Conservation (phyloP, 2,888 invertebrate species). For the Ennomos erosarius region DNA sequence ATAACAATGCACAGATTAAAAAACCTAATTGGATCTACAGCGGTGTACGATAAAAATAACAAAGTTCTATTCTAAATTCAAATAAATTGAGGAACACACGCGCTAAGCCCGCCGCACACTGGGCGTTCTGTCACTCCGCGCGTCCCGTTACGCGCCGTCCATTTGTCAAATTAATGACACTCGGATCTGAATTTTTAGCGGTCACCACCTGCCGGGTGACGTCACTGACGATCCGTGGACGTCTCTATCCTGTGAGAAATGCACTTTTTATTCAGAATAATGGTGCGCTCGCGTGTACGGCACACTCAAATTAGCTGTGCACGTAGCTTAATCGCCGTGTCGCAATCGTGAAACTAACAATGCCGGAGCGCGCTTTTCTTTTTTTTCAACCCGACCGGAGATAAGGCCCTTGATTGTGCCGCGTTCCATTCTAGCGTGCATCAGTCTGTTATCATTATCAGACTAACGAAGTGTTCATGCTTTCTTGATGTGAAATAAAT, state of each 20-base stretch:
- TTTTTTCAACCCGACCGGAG: slow-evolving; percentile 52
- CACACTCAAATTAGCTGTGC: slow-evolving; percentile 67
- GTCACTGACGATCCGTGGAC: slow-evolving; percentile 47
- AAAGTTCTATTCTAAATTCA: slow-evolving; percentile 52
- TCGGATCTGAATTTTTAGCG: slow-evolving; percentile 68
- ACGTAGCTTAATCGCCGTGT: slow-evolving; percentile 65
- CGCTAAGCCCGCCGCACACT: slow-evolving; percentile 51
- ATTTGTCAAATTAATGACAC: slow-evolving; percentile 78
- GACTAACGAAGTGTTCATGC: slow-evolving; percentile 43
- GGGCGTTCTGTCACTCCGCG: slow-evolving; percentile 46
- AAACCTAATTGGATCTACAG: slow-evolving; percentile 50
- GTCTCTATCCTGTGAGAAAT: slow-evolving; percentile 58
- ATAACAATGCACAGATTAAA: slow-evolving; percentile 44
- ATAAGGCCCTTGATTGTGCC: slow-evolving; percentile 65
- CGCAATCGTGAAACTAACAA: slow-evolving; percentile 69
- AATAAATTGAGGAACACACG: slow-evolving; percentile 56
- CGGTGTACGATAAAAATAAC: slow-evolving; percentile 50
- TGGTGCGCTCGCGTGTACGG: slow-evolving; percentile 69
- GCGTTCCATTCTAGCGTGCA: slow-evolving; percentile 58
- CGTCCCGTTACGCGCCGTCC: slow-evolving; percentile 58
- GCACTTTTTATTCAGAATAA: slow-evolving; percentile 57
- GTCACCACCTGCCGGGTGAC: slow-evolving; percentile 49
- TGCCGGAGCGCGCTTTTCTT: slow-evolving; percentile 59
- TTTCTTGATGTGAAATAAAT: slow-evolving; percentile 25
- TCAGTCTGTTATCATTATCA: slow-evolving; percentile 59